Evolutionary conservation across 1,140 invertebrate genomes (phyloP).

Genomic region (Hetaerina americana): DNA sequence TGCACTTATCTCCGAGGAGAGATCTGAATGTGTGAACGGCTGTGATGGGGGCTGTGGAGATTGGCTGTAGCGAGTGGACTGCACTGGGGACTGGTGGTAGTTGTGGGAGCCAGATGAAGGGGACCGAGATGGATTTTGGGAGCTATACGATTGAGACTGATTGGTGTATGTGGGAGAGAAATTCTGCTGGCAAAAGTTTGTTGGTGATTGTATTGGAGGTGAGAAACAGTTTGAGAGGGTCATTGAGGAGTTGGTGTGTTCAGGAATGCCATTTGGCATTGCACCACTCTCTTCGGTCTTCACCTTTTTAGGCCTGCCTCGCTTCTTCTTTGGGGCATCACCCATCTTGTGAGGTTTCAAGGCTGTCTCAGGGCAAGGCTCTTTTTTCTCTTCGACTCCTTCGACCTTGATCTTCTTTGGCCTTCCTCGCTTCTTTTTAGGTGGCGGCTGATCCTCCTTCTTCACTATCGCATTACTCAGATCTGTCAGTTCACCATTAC

Average conservation of each 20-base stretch:
- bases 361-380: constrained; percentile 18
- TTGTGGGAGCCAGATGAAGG: constrained; percentile 15
- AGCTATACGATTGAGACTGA: constrained; percentile 26
- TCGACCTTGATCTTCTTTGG: constrained; percentile 73
- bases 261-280: constrained; percentile 13
- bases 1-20: constrained; percentile 61
- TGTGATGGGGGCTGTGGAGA: constrained; percentile 44
- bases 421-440: constrained; percentile 76
- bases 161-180: constrained; percentile 30
- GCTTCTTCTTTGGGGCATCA: constrained; percentile 62
- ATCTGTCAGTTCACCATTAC: constrained; percentile 26
- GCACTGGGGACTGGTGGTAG: constrained; percentile 23
- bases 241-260: constrained; percentile 21
- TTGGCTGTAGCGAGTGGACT: constrained; percentile 37
- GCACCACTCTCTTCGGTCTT: constrained; percentile 24
- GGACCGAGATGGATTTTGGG: constrained; percentile 15
- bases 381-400: constrained; percentile 38
- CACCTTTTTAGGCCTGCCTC: constrained; percentile 73
- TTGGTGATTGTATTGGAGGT: constrained; percentile 35
- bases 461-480: constrained; percentile 35
- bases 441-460: constrained; percentile 45
- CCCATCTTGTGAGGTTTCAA: constrained; percentile 23
- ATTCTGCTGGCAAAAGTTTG: constrained; percentile 29
- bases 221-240: constrained; percentile 40
- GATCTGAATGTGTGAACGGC: constrained; percentile 54